Evolutionary conservation across 2,797 vertebrate species (phyloP).

Genomic region (Melopsittacus undulatus): DNA sequence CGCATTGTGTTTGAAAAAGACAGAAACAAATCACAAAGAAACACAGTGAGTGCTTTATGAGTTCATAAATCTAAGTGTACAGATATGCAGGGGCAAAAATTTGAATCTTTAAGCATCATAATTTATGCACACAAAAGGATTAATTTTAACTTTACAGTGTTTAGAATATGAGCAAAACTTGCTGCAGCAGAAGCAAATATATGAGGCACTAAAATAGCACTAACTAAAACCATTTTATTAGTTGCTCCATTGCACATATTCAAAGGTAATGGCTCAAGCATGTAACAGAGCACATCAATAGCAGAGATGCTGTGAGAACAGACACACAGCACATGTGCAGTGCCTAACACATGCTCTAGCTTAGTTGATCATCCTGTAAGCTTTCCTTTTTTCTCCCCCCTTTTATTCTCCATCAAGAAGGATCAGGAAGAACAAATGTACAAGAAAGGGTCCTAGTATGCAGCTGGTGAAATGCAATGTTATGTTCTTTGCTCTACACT

Average conservation of each 20-base stretch:
- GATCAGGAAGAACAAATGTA: not conserved
- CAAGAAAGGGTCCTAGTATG: not conserved
- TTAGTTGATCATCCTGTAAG: not conserved
- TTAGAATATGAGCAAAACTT: constrained; percentile 31
- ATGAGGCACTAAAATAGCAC: not conserved
- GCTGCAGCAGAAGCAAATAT: constrained; percentile 25
- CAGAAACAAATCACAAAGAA: constrained; percentile 67
- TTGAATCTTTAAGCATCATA: constrained; percentile 29
- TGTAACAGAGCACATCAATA: fast-evolving
- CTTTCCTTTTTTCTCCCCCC: not conserved
- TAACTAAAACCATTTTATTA: not conserved
- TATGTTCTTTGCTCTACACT: not conserved
- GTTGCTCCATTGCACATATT: not conserved
- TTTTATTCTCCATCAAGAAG: not conserved
- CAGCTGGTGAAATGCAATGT: not conserved
- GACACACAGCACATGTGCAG: not conserved
- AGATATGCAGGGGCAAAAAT: constrained; percentile 10
- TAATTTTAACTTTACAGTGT: constrained; percentile 55
- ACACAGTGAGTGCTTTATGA: constrained; percentile 52
- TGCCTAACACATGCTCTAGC: not conserved
- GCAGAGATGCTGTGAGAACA: not conserved
- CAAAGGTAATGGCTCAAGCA: not conserved
- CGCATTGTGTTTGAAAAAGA: constrained; percentile 37
- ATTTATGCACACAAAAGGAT: constrained; percentile 47
- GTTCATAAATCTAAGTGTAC: constrained; percentile 61